Conservation (phyloP, 2,113 vertebrate species). For the Numida meleagris region DNA sequence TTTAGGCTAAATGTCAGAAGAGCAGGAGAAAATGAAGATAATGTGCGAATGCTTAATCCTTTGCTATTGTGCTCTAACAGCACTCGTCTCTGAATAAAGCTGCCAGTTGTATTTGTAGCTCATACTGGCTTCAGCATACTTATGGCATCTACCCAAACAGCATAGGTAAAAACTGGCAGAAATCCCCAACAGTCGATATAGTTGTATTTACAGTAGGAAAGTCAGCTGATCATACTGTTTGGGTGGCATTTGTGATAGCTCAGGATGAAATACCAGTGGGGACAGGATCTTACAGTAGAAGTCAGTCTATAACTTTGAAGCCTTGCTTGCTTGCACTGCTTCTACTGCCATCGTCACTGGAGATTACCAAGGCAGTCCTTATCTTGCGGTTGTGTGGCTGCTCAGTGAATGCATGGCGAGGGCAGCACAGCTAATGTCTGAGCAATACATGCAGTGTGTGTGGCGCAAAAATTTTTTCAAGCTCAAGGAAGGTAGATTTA, state of each 20-base stretch:
- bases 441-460: too few species aligned
- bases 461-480: too few species aligned
- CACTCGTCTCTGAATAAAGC: neutral
- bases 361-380: neutral
- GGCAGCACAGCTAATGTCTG: too few species aligned
- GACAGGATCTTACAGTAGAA: neutral
- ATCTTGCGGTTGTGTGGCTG: too few species aligned
- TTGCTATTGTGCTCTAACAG: neutral
- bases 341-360: neutral
- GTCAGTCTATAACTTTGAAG: neutral
- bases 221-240: neutral
- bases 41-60: neutral
- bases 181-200: neutral
- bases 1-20: neutral
- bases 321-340: neutral
- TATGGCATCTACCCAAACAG: neutral
- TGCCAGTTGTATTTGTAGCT: neutral
- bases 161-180: neutral
- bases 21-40: neutral
- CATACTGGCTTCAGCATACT: neutral
- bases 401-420: too few species aligned
- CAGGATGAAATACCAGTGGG: neutral
- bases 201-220: neutral
- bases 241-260: neutral
- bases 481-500: too few species aligned